Percentiles rank a stretch among this genome's conserved stretches.
Conservation (phyloP, 2,113 vertebrate genomes). For the Corythornis madagascariensis region DNA sequence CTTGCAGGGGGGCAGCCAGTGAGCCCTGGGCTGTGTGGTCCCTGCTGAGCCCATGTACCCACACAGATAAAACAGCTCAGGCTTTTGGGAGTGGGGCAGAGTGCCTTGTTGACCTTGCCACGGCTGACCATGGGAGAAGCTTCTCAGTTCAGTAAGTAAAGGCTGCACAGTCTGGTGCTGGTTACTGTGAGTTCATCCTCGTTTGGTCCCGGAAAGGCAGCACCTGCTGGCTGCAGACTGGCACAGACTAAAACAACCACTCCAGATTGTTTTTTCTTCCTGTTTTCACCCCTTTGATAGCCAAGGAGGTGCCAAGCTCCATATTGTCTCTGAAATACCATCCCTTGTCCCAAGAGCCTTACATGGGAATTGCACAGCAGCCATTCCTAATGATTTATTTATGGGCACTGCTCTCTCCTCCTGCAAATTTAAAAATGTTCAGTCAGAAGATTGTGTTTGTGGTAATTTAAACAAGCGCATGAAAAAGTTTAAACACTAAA, state of each 20-base stretch:
- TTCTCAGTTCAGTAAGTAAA: background rate
- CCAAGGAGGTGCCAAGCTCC: background rate
- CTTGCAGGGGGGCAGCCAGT: too few species aligned
- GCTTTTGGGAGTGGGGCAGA: background rate
- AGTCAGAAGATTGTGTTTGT: background rate
- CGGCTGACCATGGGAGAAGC: background rate
- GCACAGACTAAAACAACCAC: background rate
- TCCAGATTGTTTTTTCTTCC: background rate
- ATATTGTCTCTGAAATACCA: background rate
- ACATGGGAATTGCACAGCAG: background rate
- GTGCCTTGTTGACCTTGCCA: fast-evolving
- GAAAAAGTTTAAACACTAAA: background rate
- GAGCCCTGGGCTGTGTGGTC: background rate
- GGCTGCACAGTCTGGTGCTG: background rate
- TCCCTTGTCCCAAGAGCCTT: background rate
- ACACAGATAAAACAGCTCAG: fast-evolving
- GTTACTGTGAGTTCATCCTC: background rate
- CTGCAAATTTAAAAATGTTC: background rate
- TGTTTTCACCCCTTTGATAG: background rate
- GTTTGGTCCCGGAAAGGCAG: background rate
- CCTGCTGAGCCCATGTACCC: background rate
- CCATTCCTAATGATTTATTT: conserved; percentile 21
- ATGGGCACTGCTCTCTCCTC: background rate
- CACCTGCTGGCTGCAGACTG: background rate
- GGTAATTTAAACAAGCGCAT: background rate